Conservation (phyloP, 2,113 vertebrate species). For the Prinia subflava region DNA sequence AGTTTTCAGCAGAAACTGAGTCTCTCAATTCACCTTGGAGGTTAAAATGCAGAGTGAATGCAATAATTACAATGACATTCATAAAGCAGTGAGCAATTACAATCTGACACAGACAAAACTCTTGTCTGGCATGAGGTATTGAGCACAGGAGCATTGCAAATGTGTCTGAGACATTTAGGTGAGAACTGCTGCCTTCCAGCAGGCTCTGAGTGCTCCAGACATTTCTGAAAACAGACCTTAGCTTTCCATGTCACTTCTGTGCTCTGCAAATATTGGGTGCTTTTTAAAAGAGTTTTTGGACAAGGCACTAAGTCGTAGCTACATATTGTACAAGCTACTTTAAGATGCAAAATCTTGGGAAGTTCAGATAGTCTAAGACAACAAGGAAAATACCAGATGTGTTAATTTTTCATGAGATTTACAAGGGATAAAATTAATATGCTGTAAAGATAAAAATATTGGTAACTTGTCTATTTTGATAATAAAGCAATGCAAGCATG, state of each 20-base stretch:
- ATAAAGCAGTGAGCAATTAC: not conserved
- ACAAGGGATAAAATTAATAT: not conserved
- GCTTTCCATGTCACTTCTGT: not conserved
- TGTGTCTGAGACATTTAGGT: not conserved
- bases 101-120: not conserved
- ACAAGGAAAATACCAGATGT: not conserved
- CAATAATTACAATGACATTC: not conserved
- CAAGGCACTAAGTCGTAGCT: not conserved
- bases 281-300: not conserved
- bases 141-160: not conserved
- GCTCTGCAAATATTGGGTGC: not conserved
- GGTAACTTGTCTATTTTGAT: not conserved
- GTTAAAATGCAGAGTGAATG: not conserved
- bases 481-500: accelerated
- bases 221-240: not conserved
- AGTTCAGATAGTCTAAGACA: not conserved
- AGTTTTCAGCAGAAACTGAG: not conserved
- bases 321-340: not conserved
- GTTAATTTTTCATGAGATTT: not conserved
- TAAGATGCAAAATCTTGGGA: not conserved
- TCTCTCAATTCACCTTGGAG: not conserved
- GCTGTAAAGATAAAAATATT: not conserved
- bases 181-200: not conserved
- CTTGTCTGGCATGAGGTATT: not conserved
- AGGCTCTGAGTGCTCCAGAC: not conserved